Evolutionary conservation across 2,113 vertebrate genomes (phyloP).

Genomic region (Enhydra lutris): DNA sequence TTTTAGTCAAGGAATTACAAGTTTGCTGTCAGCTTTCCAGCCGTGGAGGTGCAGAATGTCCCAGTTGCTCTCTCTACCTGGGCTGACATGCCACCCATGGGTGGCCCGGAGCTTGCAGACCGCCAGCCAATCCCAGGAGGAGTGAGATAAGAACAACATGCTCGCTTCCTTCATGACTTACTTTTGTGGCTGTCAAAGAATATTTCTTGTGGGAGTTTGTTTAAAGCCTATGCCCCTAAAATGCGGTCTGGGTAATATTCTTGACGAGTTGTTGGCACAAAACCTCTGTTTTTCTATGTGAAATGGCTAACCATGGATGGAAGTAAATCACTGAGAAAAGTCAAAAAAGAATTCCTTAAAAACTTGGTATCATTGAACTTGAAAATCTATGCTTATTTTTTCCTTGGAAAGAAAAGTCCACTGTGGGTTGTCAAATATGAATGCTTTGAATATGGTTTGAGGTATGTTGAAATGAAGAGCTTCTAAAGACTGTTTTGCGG

Average conservation of each 20-base stretch:
- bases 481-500: neutral
- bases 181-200: conserved; percentile 77
- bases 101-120: conserved; percentile 62
- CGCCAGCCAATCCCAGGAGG: conserved; percentile 56
- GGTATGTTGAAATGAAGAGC: conserved; percentile 49
- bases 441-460: conserved; percentile 60
- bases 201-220: conserved; percentile 80
- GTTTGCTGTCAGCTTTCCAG: neutral
- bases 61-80: conserved; percentile 54
- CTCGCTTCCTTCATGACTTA: conserved; percentile 72
- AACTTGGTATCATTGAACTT: conserved; percentile 64
- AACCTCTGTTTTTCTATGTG: conserved; percentile 74
- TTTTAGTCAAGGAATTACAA: conserved; percentile 55
- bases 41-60: conserved; percentile 18
- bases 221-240: conserved; percentile 75
- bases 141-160: conserved; percentile 71
- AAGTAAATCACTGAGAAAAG: conserved; percentile 77
- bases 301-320: conserved; percentile 74
- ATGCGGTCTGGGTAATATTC: conserved; percentile 80
- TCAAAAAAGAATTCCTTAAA: conserved; percentile 55
- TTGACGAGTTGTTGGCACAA: conserved; percentile 80
- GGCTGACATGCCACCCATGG: conserved; percentile 55
- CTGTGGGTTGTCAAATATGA: conserved; percentile 58
- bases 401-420: conserved; percentile 59
- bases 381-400: conserved; percentile 70